Conservation (phyloP, 2,113 vertebrate species). For the Nothobranchius furzeri region DNA sequence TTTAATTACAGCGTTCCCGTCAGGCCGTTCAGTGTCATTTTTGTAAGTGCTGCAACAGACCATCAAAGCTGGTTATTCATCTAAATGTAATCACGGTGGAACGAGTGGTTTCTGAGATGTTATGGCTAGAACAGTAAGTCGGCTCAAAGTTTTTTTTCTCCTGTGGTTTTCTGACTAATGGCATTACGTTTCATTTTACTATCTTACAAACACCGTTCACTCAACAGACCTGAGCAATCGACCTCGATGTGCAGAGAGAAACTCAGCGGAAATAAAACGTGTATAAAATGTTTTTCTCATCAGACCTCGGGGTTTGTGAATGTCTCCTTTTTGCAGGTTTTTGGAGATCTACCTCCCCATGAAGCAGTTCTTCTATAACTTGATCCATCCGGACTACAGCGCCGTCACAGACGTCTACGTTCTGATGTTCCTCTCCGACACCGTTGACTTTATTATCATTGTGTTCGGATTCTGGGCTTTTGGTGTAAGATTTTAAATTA, state of each 20-base stretch:
- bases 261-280: background rate
- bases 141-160: slow-evolving; percentile 4
- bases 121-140: slow-evolving; percentile 4
- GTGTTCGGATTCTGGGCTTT: slow-evolving; percentile 98
- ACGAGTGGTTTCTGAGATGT: slow-evolving; percentile 33
- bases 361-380: slow-evolving; percentile 93
- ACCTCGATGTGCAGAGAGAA: background rate
- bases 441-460: slow-evolving; percentile 97
- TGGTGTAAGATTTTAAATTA: slow-evolving; percentile 82
- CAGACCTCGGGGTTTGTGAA: background rate
- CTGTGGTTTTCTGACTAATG: background rate
- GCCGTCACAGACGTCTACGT: slow-evolving; percentile 98
- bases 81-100: slow-evolving; percentile 40
- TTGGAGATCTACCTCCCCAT: slow-evolving; percentile 92
- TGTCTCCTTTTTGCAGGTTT: slow-evolving; percentile 72
- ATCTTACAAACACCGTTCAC: background rate
- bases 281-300: too few relatives aligned
- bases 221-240: background rate
- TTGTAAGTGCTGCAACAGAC: slow-evolving; percentile 48
- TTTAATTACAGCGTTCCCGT: slow-evolving; percentile 55
- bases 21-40: slow-evolving; percentile 30
- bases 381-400: slow-evolving; percentile 97
- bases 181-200: background rate
- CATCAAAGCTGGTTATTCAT: slow-evolving; percentile 22
- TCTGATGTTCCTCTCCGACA: slow-evolving; percentile 97